These are phyloP conservation scores for Gryllus bimaculatus DNA, from an alignment of 1,140 invertebrate genomes.

Conservation along the genomic window DNA sequence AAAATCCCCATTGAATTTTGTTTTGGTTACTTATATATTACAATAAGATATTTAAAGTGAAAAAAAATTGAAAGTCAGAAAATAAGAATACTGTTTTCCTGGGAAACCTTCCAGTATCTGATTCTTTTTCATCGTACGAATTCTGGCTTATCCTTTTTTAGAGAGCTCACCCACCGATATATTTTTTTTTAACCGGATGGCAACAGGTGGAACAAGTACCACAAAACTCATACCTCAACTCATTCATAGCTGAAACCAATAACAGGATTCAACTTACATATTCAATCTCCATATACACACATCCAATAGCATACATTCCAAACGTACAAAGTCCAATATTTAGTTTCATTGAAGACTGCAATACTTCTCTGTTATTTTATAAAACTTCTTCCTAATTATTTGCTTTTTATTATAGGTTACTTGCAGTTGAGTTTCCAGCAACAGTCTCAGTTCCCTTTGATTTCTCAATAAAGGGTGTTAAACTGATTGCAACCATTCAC, in stretches of 20 bases:
- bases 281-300: not conserved
- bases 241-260: not conserved
- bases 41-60: too few relatives aligned
- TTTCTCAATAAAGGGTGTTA: too few relatives aligned
- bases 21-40: too few relatives aligned
- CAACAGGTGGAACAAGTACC: not conserved
- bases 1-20: too few relatives aligned
- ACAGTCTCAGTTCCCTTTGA: not conserved
- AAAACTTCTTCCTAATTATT: not conserved
- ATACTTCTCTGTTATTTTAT: not conserved
- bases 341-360: not conserved
- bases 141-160: not conserved
- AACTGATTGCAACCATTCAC: too few relatives aligned
- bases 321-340: not conserved
- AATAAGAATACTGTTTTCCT: too few relatives aligned
- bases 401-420: not conserved
- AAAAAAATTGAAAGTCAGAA: too few relatives aligned
- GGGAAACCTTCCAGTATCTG: not conserved
- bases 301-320: not conserved
- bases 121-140: not conserved
- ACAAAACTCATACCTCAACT: conserved; percentile 1
- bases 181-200: not conserved
- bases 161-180: not conserved
- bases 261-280: not conserved
- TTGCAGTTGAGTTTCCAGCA: not conserved